phyloP scores from a whole-genome alignment of 2,888 invertebrate species.

The Trissonchulus latispiculum region DNA sequence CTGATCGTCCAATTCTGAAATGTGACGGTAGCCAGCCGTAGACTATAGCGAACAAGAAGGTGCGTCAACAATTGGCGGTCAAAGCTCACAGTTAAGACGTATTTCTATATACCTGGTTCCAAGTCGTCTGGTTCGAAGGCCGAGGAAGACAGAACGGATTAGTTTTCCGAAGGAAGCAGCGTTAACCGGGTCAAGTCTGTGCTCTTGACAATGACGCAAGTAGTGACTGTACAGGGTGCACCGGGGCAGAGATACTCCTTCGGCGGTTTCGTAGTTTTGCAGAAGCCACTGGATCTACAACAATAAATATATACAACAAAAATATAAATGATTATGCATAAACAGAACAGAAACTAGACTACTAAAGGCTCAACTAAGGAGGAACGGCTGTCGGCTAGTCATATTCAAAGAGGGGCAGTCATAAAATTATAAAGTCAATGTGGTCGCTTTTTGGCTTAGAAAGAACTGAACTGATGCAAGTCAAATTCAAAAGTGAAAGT shows the following conservation, averaged over 20 bases:
- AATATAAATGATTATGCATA: slow-evolving; percentile 16
- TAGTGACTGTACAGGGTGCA: slow-evolving; percentile 95
- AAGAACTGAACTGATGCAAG: too few relatives aligned
- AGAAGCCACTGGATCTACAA: slow-evolving; percentile 78
- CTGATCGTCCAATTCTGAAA: too few relatives aligned
- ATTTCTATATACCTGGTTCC: slow-evolving; percentile 89
- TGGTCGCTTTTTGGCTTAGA: too few relatives aligned
- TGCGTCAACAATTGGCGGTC: too few relatives aligned
- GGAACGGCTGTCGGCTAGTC: neutral
- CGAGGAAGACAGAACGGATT: slow-evolving; percentile 93
- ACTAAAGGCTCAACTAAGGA: neutral
- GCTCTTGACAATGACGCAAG: slow-evolving; percentile 72
- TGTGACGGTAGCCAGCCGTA: too few relatives aligned
- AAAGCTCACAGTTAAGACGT: too few relatives aligned
- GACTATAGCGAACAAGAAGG: too few relatives aligned
- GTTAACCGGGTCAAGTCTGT: slow-evolving; percentile 94
- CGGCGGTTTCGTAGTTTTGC: slow-evolving; percentile 96
- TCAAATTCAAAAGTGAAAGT: too few relatives aligned
- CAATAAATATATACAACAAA: slow-evolving; percentile 11
- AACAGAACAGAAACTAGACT: slow-evolving; percentile 11
- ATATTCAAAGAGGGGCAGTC: too few relatives aligned
- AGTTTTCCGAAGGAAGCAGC: slow-evolving; percentile 98
- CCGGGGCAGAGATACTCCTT: slow-evolving; percentile 79
- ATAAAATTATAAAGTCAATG: too few relatives aligned
- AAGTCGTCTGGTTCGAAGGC: slow-evolving; percentile 79